Base-by-base conservation (phyloP, 2,888 invertebrate species). In the Nomada ferruginata region DNA sequence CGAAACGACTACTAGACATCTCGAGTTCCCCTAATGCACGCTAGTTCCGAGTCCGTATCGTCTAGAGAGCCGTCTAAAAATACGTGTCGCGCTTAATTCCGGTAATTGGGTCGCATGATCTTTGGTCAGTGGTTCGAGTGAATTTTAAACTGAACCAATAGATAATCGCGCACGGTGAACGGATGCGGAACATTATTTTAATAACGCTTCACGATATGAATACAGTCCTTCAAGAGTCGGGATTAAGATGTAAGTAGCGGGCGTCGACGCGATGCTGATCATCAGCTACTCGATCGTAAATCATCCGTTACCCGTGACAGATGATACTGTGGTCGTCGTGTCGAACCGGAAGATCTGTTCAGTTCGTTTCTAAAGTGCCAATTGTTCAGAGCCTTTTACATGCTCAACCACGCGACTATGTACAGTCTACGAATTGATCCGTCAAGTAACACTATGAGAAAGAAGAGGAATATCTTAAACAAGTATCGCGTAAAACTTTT, bases 101-200 rank as follows among this genome's bases (percentile, higher is more conserved):
- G 65, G 70, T 79, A 82, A 82, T 82, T 75, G 82, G 71, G 71
- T 80, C 75, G 82, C 42, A 55, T 52, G 72, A 81, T 81, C 42
- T 60, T 59, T 44, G 26, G 63, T 64, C 29, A 11, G 65, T 18
- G 57, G 47, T 55, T 57, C 80, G 77, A 5, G 52, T n/a, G 15
- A 10, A 13, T 65, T 66, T 23, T 52, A 29, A 53, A 23, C 50
- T 53, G 42, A 60, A 23, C 47, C 23, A 36, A 29, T 74, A 74
- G 47, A 59, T 65, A 68, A 55, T 50, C 42, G 59, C 1, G n/a
- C 50, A n/a, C 13, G 18, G 26, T 10, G 47, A 57, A 82, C 82
- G 83, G 83, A 82, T 75, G 83, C 77, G 52, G 63, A 71, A 36
- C 71, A 83, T 83, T 82, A 83, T 71, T 82, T 75, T 82, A 82